Percentiles rank a stretch among this genome's conserved stretches.
phyloP scores from a whole-genome alignment of 2,797 vertebrate genomes.

The Australoheros facetus region DNA sequence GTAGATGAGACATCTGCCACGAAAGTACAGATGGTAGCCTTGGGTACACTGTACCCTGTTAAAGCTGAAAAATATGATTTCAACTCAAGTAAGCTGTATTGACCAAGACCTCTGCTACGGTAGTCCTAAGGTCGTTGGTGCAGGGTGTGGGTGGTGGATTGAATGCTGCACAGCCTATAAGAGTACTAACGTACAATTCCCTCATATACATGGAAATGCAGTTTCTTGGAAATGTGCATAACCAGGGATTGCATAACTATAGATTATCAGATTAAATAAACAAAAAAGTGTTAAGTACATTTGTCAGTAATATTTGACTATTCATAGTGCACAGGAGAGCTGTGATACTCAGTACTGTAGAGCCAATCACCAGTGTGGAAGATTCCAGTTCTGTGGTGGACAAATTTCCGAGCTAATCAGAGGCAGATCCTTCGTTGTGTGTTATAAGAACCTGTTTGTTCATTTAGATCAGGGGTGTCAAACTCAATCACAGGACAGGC shows the following conservation, averaged over 20 bases:
- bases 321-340: not conserved
- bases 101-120: constrained; percentile 51
- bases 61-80: constrained; percentile 66
- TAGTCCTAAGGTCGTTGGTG: constrained; percentile 41
- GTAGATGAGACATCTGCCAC: constrained; percentile 64
- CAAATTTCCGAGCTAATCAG: not conserved
- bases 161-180: constrained; percentile 41
- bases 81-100: constrained; percentile 51
- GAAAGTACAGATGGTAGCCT: constrained; percentile 66
- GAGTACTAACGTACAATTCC: constrained; percentile 18
- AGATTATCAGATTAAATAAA: not conserved
- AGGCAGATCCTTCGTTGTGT: not conserved
- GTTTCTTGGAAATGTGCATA: not conserved
- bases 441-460: rapidly evolving
- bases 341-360: not conserved
- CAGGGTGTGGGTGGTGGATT: constrained; percentile 42
- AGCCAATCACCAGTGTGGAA: not conserved
- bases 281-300: not conserved
- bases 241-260: not conserved
- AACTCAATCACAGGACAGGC: too few relatives aligned
- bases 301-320: not conserved
- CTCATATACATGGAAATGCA: constrained; percentile 8
- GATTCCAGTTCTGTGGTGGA: rapidly evolving
- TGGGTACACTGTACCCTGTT: constrained; percentile 63
- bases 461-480: not conserved